Evolutionary conservation across 2,888 invertebrate genomes (phyloP).

Genomic region (Platycnemis pennipes): DNA sequence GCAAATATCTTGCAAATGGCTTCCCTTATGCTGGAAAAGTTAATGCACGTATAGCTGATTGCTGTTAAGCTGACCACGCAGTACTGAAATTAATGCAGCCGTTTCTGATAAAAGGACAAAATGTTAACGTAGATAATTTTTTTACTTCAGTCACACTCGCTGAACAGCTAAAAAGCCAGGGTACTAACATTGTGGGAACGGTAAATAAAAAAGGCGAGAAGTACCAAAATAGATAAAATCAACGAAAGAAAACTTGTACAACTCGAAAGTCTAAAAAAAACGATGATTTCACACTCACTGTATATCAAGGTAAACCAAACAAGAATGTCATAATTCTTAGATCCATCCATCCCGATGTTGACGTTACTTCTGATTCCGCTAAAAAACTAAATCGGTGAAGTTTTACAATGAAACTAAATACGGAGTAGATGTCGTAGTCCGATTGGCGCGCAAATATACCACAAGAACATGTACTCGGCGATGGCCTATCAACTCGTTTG

Average conservation of each 20-base stretch:
- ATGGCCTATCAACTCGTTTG: background rate
- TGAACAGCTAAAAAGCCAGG: background rate
- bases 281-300: background rate
- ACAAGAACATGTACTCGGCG: background rate
- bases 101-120: background rate
- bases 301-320: background rate
- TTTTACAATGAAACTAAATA: constrained; percentile 35
- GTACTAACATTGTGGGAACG: background rate
- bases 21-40: background rate
- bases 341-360: too few relatives aligned
- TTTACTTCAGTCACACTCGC: background rate
- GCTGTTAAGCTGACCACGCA: background rate
- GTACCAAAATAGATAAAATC: background rate
- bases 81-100: background rate
- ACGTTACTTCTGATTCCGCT: too few relatives aligned
- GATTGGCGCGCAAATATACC: constrained; percentile 15
- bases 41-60: background rate
- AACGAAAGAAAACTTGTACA: background rate
- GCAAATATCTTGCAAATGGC: too few relatives aligned
- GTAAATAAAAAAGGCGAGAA: background rate
- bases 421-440: background rate
- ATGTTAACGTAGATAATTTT: background rate
- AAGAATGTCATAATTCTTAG: too few relatives aligned
- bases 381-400: too few relatives aligned
- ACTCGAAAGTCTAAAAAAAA: background rate